Percentiles rank a stretch among this genome's conserved stretches.
Evolutionary conservation across 2,888 invertebrate genomes (phyloP).

Genomic region (Podabrus alpinus): DNA sequence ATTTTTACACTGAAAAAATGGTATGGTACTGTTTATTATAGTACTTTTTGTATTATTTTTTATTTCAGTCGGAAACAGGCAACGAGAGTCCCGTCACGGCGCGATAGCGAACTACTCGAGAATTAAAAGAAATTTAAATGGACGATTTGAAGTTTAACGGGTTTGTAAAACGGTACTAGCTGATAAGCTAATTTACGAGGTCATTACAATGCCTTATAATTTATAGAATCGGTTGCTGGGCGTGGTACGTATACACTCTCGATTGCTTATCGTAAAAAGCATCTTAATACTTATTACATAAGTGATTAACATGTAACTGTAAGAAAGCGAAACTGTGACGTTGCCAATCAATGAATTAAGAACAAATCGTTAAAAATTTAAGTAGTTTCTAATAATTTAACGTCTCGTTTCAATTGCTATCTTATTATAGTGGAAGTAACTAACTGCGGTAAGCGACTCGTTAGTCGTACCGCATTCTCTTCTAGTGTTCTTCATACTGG

Average conservation of each 20-base stretch:
- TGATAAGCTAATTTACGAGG: constrained; percentile 20
- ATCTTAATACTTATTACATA: constrained; percentile 12
- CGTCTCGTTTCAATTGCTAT: neutral
- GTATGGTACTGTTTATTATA: neutral
- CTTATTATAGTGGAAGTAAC: constrained; percentile 12
- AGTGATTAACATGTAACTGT: constrained; percentile 2
- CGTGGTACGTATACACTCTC: constrained; percentile 26
- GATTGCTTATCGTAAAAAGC: constrained; percentile 18
- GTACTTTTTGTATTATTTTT: no score
- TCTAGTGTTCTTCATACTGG: constrained; percentile 23
- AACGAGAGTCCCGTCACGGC: neutral
- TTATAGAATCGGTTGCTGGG: constrained; percentile 24
- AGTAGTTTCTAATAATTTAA: neutral
- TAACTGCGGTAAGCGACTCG: constrained; percentile 19
- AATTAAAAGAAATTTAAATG: neutral
- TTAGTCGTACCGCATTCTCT: constrained; percentile 27
- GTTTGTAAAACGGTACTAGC: neutral
- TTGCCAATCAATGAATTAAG: constrained; percentile 1
- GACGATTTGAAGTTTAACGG: neutral
- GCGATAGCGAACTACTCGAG: neutral
- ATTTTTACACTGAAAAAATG: neutral
- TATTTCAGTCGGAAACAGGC: neutral
- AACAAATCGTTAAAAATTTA: neutral
- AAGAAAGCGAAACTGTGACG: constrained; percentile 1
- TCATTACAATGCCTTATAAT: constrained; percentile 27